Conservation (phyloP, 2,888 invertebrate species). For the Tipula lateralis region DNA sequence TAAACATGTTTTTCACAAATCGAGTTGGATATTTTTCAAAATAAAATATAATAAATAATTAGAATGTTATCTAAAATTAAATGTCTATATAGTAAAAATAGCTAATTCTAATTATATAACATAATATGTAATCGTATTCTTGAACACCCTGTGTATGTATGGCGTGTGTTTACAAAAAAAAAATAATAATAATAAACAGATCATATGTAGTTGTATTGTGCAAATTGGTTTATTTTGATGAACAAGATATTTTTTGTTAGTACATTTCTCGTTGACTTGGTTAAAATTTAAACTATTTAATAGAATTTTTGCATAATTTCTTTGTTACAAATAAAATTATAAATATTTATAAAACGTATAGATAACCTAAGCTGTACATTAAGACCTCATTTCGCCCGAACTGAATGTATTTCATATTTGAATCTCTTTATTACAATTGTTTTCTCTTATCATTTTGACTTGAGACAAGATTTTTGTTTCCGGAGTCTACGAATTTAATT, state of each 20-base stretch:
- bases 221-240: constrained; percentile 24
- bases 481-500: neutral
- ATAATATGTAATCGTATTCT: neutral
- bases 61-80: neutral
- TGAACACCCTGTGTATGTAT: neutral
- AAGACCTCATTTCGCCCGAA: neutral
- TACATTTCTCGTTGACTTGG: neutral
- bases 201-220: constrained; percentile 19
- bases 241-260: constrained; percentile 19
- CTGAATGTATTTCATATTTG: neutral
- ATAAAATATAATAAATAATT: neutral
- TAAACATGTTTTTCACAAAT: neutral
- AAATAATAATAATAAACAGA: neutral
- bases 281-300: neutral
- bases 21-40: neutral
- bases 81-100: neutral
- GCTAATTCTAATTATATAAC: constrained; percentile 19
- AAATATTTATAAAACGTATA: too few species aligned
- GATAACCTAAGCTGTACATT: neutral
- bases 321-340: neutral
- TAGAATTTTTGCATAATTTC: neutral
- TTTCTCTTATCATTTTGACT: neutral
- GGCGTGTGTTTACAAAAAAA: constrained; percentile 5
- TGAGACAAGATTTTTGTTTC: neutral
- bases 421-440: neutral